Evolutionary conservation across 2,888 invertebrate genomes (phyloP).

Genomic region (Vannuccia rotundouncinata): DNA sequence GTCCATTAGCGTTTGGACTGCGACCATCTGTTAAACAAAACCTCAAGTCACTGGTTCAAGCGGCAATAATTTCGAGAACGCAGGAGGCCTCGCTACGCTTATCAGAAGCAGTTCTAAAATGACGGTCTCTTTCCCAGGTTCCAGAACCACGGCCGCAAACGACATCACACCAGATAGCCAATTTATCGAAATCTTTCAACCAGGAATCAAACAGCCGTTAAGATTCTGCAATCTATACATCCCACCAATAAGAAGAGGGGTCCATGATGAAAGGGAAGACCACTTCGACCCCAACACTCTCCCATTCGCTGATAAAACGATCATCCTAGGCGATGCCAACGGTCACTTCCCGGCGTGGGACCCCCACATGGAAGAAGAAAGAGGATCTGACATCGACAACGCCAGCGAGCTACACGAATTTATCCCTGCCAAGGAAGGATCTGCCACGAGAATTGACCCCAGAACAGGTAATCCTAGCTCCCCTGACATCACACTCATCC

Average conservation of each 20-base stretch:
- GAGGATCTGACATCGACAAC: neutral
- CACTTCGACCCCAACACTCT: neutral
- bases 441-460: neutral
- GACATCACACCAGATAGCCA: neutral
- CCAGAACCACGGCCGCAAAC: neutral
- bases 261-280: neutral
- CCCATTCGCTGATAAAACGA: neutral
- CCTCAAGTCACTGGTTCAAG: too few relatives aligned
- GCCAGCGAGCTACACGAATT: neutral
- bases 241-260: neutral
- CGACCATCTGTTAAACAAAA: too few relatives aligned
- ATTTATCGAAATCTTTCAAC: neutral
- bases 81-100: neutral
- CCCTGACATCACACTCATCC: neutral
- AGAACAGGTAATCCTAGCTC: neutral
- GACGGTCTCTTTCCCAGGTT: neutral
- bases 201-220: neutral
- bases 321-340: neutral
- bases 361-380: constrained; percentile 13
- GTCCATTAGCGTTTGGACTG: too few relatives aligned
- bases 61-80: too few relatives aligned
- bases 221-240: neutral
- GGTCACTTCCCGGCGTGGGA: neutral
- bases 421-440: neutral
- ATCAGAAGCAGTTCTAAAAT: neutral